Base-by-base conservation (phyloP, 2,797 vertebrate species). In the Anas flavirostris region DNA sequence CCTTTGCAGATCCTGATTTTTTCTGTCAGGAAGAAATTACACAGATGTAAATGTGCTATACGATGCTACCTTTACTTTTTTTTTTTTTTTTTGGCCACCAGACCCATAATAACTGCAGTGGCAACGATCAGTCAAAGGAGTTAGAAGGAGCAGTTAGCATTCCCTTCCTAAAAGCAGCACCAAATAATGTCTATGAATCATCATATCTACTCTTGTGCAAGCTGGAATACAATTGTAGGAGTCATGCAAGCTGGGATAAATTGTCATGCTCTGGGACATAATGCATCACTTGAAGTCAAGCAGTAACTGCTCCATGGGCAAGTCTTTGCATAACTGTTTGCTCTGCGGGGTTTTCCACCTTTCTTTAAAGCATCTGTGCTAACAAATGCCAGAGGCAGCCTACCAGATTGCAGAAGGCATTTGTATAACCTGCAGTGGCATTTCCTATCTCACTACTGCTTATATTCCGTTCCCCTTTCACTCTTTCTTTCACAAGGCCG, bases 181-280 rank as follows among this genome's bases (percentile, higher is more conserved):
- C 76, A 94, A 95, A 92, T 82, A 33, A 69, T 26, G 9, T 70
- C n/a, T 15, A 60, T 96, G 93, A 97, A 92, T 95, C 93, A 95
- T 56, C 63, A 59, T 26, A 37, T 83, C 84, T 88, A 78, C 73
- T 76, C 59, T 91, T 93, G 82, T 0, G 78, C 77, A 92, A 95
- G 35, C 59, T 41, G 56, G 63, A 67, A 92, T 59, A 86, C 90
- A 95, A 94, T 77, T 37, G 68, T 87, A 80, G 88, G 68, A 92
- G 70, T 79, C 66, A 55, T 29, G 73, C 52, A 93, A 94, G 44
- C 91, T 91, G 77, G 5, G 18, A 60, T 69, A 82, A 86, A 62
- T 58, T 28, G 14, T 92, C 87, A 53, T 73, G 52, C 76, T 92
- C 80, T 50, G 67, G 39, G 79, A 69, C 23, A 64, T 44, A 83